Conservation (phyloP, 2,888 invertebrate genomes). For the Leptinotarsa juncta region DNA sequence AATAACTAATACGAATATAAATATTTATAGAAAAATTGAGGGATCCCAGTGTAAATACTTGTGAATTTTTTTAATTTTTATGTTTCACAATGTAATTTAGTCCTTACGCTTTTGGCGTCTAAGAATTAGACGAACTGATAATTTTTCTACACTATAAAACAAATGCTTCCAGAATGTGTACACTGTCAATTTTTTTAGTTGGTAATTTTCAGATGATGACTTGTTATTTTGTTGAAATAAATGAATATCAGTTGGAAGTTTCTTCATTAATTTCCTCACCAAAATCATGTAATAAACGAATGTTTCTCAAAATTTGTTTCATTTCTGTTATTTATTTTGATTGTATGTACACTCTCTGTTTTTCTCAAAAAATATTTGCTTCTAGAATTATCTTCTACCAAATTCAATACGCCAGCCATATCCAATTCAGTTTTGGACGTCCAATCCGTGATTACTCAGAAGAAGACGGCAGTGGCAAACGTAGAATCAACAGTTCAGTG, state of each 20-base stretch:
- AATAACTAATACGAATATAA: slow-evolving; percentile 56
- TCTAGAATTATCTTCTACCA: too few species aligned
- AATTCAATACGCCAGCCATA: too few species aligned
- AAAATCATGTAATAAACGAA: background rate
- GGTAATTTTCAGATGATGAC: slow-evolving; percentile 63
- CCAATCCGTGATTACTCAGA: too few species aligned
- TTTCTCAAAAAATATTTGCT: too few species aligned
- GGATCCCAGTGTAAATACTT: slow-evolving; percentile 61
- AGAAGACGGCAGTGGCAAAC: too few species aligned
- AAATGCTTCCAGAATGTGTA: slow-evolving; percentile 64
- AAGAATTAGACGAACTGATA: slow-evolving; percentile 61
- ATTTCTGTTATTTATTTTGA: background rate
- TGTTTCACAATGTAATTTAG: slow-evolving; percentile 60
- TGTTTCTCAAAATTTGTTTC: background rate
- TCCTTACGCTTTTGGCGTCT: slow-evolving; percentile 60
- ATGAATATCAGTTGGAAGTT: slow-evolving; percentile 64
- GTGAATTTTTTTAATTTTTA: slow-evolving; percentile 62
- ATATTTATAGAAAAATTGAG: slow-evolving; percentile 53
- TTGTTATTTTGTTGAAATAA: slow-evolving; percentile 67
- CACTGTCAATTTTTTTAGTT: slow-evolving; percentile 65
- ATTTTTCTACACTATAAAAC: slow-evolving; percentile 63
- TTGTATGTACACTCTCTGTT: too few species aligned
- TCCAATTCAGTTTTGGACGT: too few species aligned
- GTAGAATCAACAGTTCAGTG: too few species aligned
- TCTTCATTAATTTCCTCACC: slow-evolving; percentile 4